Base-by-base conservation (phyloP, 2,797 vertebrate species). In the Margarornis squamiger region DNA sequence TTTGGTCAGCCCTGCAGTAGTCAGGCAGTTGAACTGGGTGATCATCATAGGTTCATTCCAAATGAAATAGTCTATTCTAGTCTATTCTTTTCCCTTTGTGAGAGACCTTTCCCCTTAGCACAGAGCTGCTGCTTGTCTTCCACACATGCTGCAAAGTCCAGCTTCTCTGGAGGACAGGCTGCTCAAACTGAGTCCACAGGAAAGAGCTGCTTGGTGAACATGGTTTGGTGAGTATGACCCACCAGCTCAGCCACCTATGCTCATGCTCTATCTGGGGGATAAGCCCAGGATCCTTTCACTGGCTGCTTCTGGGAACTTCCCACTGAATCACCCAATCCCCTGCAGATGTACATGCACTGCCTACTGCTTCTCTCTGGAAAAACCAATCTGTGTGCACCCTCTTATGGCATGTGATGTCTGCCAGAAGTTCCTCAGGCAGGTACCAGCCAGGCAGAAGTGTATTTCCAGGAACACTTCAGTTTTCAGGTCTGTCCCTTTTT, bases 281-380 rank as follows among this genome's bases (percentile, higher is more conserved):
- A 93, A 95, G 39, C 0, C 3, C 61, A 86, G 38, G 32, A 80
- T 83, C 93, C 76, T 86, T 86, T 86, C 76, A 57, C 49, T 72
- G 70, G 39, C 80, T 82, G 51, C 55, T 92, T 77, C 86, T 93
- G 74, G 83, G 90, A 95, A 93, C 75, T 79, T 55, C 74, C 45
- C 38, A 30, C 27, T 95, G 94, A 93, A 90, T 95, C 94, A 94
- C 70, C 21, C 86, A 76, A 8, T 12, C 14, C 55, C 82, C 57
- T 73, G 52, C 55, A 91, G 79, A 61, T 0, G 1, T 16, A 49
- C 5, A 4, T 4, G 1, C 45, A 49, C 38, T 91, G 94, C 43
- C 48, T 80, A 63, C 58, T 67, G 6, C 55, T 85, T 73, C 36
- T 46, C 24, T 85, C 46, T 29, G 23, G 41, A 92, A 57, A 67